Percentiles rank a stretch among this genome's conserved stretches.
phyloP scores from a whole-genome alignment of 2,797 vertebrate species.

The Oreonectes daqikongensis region DNA sequence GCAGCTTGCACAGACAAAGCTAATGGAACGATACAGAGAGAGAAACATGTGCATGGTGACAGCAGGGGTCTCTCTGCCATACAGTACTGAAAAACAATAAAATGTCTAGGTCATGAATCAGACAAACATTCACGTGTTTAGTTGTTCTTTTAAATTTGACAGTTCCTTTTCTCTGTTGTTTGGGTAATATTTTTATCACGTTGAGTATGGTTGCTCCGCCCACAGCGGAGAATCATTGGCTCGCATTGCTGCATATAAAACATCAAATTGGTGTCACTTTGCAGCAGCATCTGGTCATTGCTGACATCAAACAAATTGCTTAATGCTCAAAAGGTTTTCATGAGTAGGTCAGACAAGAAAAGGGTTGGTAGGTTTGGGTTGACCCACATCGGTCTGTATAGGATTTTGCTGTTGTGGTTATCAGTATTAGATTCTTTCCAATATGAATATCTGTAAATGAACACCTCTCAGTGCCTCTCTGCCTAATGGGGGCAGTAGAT shows the following conservation, averaged over 20 bases:
- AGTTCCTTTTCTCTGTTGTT: background rate
- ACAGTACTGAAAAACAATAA: conserved; percentile 4
- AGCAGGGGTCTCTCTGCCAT: conserved; percentile 16
- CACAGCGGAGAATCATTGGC: background rate
- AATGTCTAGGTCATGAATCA: background rate
- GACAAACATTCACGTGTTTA: background rate
- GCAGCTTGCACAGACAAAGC: conserved; percentile 70
- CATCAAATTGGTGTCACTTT: background rate
- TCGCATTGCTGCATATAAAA: background rate
- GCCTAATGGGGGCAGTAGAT: conserved; percentile 16
- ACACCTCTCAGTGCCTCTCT: conserved; percentile 39
- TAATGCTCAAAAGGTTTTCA: background rate
- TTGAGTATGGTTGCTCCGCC: too few relatives aligned
- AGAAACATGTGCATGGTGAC: conserved; percentile 7
- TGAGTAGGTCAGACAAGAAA: background rate
- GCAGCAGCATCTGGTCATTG: background rate
- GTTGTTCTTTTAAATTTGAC: too few relatives aligned
- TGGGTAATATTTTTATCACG: background rate
- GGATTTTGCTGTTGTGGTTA: conserved; percentile 54
- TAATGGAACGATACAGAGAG: conserved; percentile 18
- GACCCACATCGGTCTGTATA: conserved; percentile 11
- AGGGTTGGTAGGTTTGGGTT: conserved; percentile 3
- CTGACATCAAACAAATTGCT: background rate
- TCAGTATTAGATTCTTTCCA: background rate
- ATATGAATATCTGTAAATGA: background rate